Evolutionary conservation across 1,140 invertebrate genomes (phyloP).

Genomic region (Chrysoperla carnea): DNA sequence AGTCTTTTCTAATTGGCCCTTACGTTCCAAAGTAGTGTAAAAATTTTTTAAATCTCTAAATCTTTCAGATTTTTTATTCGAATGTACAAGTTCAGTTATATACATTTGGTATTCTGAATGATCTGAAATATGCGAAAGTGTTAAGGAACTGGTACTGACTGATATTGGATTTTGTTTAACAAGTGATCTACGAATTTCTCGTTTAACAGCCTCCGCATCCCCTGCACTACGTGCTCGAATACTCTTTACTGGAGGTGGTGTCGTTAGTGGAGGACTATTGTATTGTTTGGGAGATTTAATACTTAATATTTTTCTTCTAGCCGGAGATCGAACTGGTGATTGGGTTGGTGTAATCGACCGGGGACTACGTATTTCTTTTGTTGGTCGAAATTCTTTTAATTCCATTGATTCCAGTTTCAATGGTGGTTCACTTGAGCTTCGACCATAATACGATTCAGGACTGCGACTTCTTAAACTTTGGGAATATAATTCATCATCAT

Average conservation of each 20-base stretch:
- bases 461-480: slow-evolving; percentile 14
- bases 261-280: slow-evolving; percentile 15
- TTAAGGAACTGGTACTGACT: slow-evolving; percentile 26
- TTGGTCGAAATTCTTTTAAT: neutral
- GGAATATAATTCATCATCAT: slow-evolving; percentile 1
- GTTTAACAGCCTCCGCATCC: slow-evolving; percentile 25
- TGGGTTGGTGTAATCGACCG: slow-evolving; percentile 22
- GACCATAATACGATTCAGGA: slow-evolving; percentile 20
- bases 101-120: slow-evolving; percentile 49
- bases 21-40: slow-evolving; percentile 69
- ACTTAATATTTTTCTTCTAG: slow-evolving; percentile 39
- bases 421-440: slow-evolving; percentile 28
- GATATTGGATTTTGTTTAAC: slow-evolving; percentile 13
- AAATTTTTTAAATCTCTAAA: slow-evolving; percentile 76
- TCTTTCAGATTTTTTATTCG: slow-evolving; percentile 51
- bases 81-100: slow-evolving; percentile 51
- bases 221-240: slow-evolving; percentile 41
- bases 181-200: slow-evolving; percentile 7
- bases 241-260: slow-evolving; percentile 16
- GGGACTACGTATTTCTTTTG: slow-evolving; percentile 5
- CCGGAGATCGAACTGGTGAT: slow-evolving; percentile 40
- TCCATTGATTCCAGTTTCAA: slow-evolving; percentile 7
- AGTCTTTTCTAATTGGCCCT: slow-evolving; percentile 61
- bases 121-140: slow-evolving; percentile 21
- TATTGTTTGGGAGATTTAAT: slow-evolving; percentile 21